These are phyloP conservation scores for Phymatocera aterrima DNA, from an alignment of 2,888 invertebrate genomes.

Conservation along the genomic window DNA sequence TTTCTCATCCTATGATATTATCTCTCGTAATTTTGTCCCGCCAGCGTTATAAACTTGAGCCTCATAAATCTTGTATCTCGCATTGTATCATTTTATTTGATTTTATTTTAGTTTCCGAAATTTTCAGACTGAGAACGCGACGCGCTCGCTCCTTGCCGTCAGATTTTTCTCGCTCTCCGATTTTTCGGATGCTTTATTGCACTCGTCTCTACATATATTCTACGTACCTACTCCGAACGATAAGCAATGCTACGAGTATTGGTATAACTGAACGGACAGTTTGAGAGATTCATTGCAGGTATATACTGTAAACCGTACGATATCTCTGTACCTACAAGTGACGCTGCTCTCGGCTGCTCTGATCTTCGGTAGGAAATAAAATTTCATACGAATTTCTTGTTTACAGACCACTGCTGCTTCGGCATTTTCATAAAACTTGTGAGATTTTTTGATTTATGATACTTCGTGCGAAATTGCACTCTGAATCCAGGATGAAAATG, in stretches of 20 bases:
- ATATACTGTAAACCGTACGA: not conserved
- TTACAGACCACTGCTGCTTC: not conserved
- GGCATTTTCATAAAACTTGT: not conserved
- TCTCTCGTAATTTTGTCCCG: no score
- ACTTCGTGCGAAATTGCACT: no score
- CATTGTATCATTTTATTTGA: not conserved
- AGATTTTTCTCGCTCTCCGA: not conserved
- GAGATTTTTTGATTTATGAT: not conserved
- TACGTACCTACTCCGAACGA: not conserved
- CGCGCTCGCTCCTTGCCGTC: not conserved
- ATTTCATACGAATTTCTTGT: conserved; percentile 4
- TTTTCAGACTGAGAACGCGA: not conserved
- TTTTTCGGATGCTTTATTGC: not conserved
- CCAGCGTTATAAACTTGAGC: no score
- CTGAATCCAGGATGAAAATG: no score
- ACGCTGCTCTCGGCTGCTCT: not conserved
- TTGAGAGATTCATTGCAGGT: conserved; percentile 15
- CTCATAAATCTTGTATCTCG: not conserved
- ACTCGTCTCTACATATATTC: not conserved
- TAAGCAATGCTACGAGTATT: conserved; percentile 8
- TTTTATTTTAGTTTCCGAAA: not conserved
- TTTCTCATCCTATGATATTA: no score
- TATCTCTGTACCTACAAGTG: conserved; percentile 3
- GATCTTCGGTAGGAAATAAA: not conserved
- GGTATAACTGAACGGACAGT: conserved; percentile 13